phyloP scores from a whole-genome alignment of 2,888 invertebrate species.

The Acleris laterana region DNA sequence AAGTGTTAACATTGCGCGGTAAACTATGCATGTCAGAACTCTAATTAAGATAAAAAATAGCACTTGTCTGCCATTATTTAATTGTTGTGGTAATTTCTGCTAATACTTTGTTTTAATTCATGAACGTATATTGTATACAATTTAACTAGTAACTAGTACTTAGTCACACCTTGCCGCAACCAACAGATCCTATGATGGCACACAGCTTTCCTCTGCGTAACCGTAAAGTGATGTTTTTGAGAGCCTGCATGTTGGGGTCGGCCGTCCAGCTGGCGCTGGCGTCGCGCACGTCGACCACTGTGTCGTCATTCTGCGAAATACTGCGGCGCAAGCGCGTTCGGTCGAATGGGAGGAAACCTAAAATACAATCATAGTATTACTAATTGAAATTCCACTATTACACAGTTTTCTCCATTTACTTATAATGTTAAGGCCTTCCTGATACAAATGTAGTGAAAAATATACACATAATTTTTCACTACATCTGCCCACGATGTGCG shows the following conservation, averaged over 20 bases:
- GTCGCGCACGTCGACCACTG: conserved; percentile 63
- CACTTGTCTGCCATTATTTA: too few relatives aligned
- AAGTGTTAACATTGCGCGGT: too few relatives aligned
- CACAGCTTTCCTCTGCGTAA: conserved; percentile 85
- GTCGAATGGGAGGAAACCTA: conserved; percentile 39
- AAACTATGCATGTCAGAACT: too few relatives aligned
- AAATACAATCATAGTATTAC: background rate
- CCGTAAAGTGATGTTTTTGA: conserved; percentile 80
- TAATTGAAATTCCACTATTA: background rate
- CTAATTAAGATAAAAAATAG: too few relatives aligned
- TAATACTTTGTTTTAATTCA: background rate
- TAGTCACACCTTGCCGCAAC: conserved; percentile 87
- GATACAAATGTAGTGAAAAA: too few relatives aligned
- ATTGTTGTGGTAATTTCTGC: too few relatives aligned
- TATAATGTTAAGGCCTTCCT: background rate
- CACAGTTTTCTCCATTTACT: background rate
- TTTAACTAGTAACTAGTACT: too few relatives aligned
- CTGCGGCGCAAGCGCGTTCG: conserved; percentile 53
- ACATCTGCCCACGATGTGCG: too few relatives aligned
- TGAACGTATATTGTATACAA: background rate
- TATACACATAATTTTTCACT: too few relatives aligned
- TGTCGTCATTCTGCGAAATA: conserved; percentile 61
- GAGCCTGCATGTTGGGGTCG: conserved; percentile 78
- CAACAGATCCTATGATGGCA: conserved; percentile 90
- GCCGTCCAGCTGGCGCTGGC: conserved; percentile 82